phyloP scores from a whole-genome alignment of 2,797 vertebrate genomes.

The Lepidocolaptes lacrymiger region DNA sequence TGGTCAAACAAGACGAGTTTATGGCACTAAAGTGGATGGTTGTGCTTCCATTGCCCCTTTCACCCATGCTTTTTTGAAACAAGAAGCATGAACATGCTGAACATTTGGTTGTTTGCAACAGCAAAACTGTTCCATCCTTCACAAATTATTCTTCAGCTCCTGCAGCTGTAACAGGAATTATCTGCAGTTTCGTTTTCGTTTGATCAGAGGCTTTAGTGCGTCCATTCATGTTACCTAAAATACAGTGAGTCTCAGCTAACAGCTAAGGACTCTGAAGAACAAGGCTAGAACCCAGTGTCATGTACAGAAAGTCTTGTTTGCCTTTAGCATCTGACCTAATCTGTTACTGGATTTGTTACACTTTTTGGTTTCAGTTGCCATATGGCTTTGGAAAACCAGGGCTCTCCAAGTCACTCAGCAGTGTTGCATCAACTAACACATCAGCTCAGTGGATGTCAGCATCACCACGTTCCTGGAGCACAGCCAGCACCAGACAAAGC shows the following conservation, averaged over 20 bases:
- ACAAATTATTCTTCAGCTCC: background rate
- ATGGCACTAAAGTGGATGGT: background rate
- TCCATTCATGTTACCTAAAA: background rate
- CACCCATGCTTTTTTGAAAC: background rate
- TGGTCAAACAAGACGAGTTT: background rate
- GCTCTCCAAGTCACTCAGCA: background rate
- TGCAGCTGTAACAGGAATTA: conserved; percentile 21
- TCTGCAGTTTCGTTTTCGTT: background rate
- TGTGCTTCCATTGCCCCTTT: background rate
- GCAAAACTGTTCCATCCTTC: background rate
- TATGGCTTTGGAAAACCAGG: background rate
- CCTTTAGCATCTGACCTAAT: background rate
- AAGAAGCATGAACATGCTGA: fast-evolving
- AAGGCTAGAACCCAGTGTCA: background rate
- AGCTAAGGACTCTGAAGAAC: background rate
- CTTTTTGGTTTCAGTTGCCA: background rate
- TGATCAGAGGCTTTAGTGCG: background rate
- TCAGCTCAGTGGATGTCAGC: background rate
- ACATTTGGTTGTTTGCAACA: background rate
- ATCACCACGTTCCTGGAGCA: background rate
- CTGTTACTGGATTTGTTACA: conserved; percentile 11
- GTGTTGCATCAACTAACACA: background rate
- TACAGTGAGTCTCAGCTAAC: background rate
- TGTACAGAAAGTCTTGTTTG: background rate
- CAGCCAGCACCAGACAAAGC: background rate